Percentiles rank a stretch among this genome's conserved stretches.
phyloP scores from a whole-genome alignment of 1,140 invertebrate species.

The Ceratina calcarata region DNA sequence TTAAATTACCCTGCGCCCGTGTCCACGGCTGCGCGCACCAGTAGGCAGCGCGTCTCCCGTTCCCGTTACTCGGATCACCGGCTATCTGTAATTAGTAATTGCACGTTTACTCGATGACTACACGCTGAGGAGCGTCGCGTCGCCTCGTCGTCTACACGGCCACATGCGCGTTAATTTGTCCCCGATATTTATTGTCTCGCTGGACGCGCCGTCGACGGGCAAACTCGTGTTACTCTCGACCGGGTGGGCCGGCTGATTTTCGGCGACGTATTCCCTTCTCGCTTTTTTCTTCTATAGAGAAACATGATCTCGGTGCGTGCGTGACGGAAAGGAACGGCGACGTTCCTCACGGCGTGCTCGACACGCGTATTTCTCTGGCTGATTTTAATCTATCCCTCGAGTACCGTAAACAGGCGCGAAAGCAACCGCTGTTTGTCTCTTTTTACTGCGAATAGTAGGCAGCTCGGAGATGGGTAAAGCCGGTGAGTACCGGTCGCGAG shows the following conservation, averaged over 20 bases:
- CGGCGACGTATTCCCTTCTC: background rate
- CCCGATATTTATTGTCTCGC: constrained; percentile 35
- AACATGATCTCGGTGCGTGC: constrained; percentile 18
- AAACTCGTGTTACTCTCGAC: constrained; percentile 22
- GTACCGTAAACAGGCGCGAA: constrained; percentile 57
- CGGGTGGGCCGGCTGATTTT: constrained; percentile 37
- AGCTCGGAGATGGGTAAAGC: constrained; percentile 6
- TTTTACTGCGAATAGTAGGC: constrained; percentile 45
- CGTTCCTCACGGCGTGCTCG: constrained; percentile 15
- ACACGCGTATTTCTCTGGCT: constrained; percentile 45
- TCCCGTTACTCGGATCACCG: constrained; percentile 60
- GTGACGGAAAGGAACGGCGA: background rate
- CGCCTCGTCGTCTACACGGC: background rate
- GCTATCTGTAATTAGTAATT: constrained; percentile 65
- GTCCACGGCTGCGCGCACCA: constrained; percentile 13
- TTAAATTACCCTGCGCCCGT: constrained; percentile 55
- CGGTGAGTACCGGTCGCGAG: constrained; percentile 21
- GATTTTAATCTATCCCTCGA: constrained; percentile 46
- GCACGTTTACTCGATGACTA: constrained; percentile 48
- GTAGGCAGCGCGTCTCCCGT: constrained; percentile 24
- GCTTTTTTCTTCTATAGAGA: background rate
- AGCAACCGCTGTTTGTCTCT: constrained; percentile 51
- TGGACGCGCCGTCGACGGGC: background rate
- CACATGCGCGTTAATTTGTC: constrained; percentile 54
- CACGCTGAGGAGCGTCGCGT: background rate